These are phyloP conservation scores for Griposia aprilina DNA, from an alignment of 2,888 invertebrate genomes.

Conservation along the genomic window DNA sequence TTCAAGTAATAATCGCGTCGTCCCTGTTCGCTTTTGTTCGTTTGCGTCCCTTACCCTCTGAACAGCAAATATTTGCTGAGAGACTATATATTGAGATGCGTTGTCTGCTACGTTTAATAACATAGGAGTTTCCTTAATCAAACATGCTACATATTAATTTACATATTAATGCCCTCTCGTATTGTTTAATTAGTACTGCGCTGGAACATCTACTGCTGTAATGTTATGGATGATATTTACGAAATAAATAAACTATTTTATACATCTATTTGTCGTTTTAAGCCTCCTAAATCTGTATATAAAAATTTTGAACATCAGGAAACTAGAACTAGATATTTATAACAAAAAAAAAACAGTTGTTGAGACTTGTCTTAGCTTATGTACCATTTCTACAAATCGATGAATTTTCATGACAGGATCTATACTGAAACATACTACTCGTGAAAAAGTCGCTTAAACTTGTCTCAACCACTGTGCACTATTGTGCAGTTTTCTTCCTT, in stretches of 20 bases:
- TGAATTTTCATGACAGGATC: not conserved
- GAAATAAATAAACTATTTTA: constrained; percentile 15
- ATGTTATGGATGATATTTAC: not conserved
- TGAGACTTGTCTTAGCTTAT: not conserved
- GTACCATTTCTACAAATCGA: not conserved
- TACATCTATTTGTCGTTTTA: too few relatives aligned
- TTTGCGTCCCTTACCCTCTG: constrained; percentile 69
- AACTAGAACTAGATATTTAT: not conserved
- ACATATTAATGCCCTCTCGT: constrained; percentile 60
- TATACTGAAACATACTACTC: not conserved
- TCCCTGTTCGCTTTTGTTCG: constrained; percentile 74
- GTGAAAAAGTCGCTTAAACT: not conserved
- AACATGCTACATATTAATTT: constrained; percentile 71
- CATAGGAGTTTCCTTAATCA: constrained; percentile 71
- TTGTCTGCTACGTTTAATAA: constrained; percentile 75
- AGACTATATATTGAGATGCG: constrained; percentile 75
- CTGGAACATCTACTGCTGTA: constrained; percentile 4
- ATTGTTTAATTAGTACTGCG: constrained; percentile 57
- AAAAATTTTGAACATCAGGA: not conserved
- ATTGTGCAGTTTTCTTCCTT: not conserved
- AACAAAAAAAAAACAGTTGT: too few relatives aligned
- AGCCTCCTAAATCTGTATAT: not conserved
- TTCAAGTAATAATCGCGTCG: constrained; percentile 75
- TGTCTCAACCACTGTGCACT: not conserved
- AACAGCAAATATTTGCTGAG: constrained; percentile 76